Evolutionary conservation across 2,113 vertebrate genomes (phyloP).

Genomic region (Nibea coibor): DNA sequence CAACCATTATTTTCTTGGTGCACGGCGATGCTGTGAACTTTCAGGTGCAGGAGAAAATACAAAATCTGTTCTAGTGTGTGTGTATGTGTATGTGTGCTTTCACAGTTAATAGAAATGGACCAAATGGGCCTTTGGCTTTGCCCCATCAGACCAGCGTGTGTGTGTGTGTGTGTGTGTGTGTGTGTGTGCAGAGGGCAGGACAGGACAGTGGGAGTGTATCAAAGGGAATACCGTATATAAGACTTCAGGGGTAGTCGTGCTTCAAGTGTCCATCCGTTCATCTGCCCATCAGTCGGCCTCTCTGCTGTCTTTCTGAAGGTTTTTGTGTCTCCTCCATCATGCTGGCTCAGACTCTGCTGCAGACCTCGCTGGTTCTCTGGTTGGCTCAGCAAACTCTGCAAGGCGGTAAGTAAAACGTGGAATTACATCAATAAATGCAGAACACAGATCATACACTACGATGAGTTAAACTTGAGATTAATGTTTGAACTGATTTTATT

Average conservation of each 20-base stretch:
- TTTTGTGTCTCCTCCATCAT: conserved; percentile 66
- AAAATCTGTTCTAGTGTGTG: not conserved
- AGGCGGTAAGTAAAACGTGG: conserved; percentile 71
- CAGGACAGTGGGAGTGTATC: conserved; percentile 64
- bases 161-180: conserved; percentile 27
- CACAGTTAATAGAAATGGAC: conserved; percentile 34
- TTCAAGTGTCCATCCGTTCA: conserved; percentile 2
- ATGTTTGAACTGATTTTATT: not conserved
- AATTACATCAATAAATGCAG: not conserved
- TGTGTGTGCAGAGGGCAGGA: conserved; percentile 68
- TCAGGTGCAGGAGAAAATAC: conserved; percentile 2
- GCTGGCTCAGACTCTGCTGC: conserved; percentile 78
- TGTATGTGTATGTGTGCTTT: not conserved
- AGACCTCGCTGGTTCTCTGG: conserved; percentile 82
- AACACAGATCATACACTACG: too few relatives aligned
- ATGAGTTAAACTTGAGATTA: not conserved
- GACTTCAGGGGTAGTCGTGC: conserved; percentile 13
- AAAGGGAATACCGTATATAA: conserved; percentile 71
- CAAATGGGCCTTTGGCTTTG: conserved; percentile 12
- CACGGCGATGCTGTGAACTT: not conserved
- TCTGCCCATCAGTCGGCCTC: conserved; percentile 19
- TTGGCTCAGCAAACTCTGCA: conserved; percentile 80
- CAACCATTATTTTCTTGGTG: not conserved
- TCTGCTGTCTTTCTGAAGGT: conserved; percentile 27
- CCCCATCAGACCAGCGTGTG: conserved; percentile 12